phyloP scores from a whole-genome alignment of 2,797 vertebrate species.

The Sebastes wilsoni region DNA sequence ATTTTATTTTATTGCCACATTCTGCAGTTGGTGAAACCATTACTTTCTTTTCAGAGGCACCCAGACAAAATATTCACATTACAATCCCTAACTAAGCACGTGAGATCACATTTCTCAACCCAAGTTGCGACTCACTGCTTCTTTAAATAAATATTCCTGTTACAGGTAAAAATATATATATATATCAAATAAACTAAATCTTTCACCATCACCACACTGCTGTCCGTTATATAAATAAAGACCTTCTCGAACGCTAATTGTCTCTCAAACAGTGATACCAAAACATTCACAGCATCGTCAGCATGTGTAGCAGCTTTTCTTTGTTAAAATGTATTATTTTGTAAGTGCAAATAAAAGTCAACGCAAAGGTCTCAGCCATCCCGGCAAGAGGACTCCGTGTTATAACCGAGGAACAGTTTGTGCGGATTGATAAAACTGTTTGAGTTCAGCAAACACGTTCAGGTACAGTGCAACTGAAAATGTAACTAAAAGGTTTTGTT shows the following conservation, averaged over 20 bases:
- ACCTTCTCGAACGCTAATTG: constrained; percentile 38
- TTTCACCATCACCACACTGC: constrained; percentile 5
- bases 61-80: constrained; percentile 25
- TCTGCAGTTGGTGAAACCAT: constrained; percentile 15
- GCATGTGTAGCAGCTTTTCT: constrained; percentile 48
- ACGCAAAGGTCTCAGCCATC: neutral
- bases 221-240: constrained; percentile 15
- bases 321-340: neutral
- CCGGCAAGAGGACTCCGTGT: neutral
- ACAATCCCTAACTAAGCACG: constrained; percentile 1
- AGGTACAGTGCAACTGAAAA: neutral
- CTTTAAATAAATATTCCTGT: constrained; percentile 60
- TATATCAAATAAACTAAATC: constrained; percentile 32
- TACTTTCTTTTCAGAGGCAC: constrained; percentile 21
- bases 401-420: neutral
- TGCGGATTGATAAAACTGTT: neutral
- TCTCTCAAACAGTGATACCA: constrained; percentile 3
- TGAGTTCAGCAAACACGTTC: neutral
- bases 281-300: neutral
- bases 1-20: constrained; percentile 39
- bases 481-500: neutral
- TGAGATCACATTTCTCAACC: constrained; percentile 2
- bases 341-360: constrained; percentile 25
- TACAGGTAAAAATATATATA: constrained; percentile 17
- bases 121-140: neutral